phyloP scores from a whole-genome alignment of 2,888 invertebrate genomes.

The Synanthedon tipuliformis region DNA sequence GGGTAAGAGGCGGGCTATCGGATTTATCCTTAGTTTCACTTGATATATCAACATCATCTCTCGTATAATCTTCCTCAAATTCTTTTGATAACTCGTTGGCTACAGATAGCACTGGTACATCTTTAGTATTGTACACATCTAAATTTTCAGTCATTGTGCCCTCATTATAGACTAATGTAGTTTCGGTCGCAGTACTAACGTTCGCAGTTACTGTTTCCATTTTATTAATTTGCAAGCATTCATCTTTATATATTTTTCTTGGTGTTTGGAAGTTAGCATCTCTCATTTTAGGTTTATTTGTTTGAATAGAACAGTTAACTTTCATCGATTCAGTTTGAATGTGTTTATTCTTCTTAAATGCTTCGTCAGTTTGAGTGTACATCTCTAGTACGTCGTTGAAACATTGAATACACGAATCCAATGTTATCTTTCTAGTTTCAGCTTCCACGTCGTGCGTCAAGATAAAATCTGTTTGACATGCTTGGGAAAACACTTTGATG shows the following conservation, averaged over 20 bases:
- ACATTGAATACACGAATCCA: conserved; percentile 51
- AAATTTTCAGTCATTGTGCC: conserved; percentile 19
- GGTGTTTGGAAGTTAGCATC: conserved; percentile 38
- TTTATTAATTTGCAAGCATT: conserved; percentile 29
- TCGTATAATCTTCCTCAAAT: conserved; percentile 9
- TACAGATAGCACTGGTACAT: conserved; percentile 7
- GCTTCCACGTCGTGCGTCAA: conserved; percentile 47
- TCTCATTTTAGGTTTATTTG: conserved; percentile 37
- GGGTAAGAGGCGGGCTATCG: conserved; percentile 60
- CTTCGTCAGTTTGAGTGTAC: conserved; percentile 47
- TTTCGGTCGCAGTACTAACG: conserved; percentile 31
- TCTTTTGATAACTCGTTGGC: conserved; percentile 2
- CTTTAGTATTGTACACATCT: conserved; percentile 10
- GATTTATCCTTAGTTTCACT: conserved; percentile 36
- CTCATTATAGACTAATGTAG: conserved; percentile 17
- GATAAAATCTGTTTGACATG: conserved; percentile 53
- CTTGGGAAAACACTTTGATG: conserved; percentile 40
- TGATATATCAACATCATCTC: conserved; percentile 5
- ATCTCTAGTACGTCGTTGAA: conserved; percentile 39
- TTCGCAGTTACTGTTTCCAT: conserved; percentile 20
- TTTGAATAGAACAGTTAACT: conserved; percentile 37
- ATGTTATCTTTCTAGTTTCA: conserved; percentile 47
- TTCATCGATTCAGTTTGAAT: conserved; percentile 36
- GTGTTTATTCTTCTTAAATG: conserved; percentile 46
- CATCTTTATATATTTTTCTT: conserved; percentile 25